Conservation (phyloP, 2,113 vertebrate genomes). For the Apeltes quadracus region DNA sequence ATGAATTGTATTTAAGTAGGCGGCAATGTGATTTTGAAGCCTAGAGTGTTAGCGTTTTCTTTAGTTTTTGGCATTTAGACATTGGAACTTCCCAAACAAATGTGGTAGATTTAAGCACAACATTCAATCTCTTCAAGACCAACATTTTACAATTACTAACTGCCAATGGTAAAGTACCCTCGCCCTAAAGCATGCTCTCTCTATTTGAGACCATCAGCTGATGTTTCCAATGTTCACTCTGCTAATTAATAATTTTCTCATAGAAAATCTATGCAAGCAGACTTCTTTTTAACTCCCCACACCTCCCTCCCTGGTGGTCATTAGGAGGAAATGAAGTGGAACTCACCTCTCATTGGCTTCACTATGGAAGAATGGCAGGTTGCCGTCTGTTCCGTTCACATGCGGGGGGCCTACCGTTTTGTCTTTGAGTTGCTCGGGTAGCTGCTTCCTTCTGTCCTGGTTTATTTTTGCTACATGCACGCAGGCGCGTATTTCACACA, state of each 20-base stretch:
- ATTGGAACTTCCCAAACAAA: too few species aligned
- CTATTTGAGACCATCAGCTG: not conserved
- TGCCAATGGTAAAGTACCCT: not conserved
- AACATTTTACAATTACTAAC: not conserved
- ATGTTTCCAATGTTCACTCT: not conserved
- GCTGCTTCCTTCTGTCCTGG: constrained; percentile 8
- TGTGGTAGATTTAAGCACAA: not conserved
- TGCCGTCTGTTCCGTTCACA: not conserved
- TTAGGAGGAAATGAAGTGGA: too few species aligned
- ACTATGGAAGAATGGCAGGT: not conserved
- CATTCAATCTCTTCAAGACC: not conserved
- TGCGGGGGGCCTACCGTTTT: constrained; percentile 1
- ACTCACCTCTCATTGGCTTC: too few species aligned
- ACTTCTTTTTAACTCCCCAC: too few species aligned
- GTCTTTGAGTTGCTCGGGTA: not conserved
- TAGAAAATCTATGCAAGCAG: too few species aligned
- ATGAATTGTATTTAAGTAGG: too few species aligned
- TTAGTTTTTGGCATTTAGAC: too few species aligned
- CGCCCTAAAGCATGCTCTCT: not conserved
- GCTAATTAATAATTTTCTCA: too few species aligned
- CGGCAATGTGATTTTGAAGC: not conserved
- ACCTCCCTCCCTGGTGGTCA: too few species aligned
- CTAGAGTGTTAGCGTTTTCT: too few species aligned
- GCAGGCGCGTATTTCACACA: not conserved
- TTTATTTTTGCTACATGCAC: not conserved